Conservation (phyloP, 2,888 invertebrate species). For the Zygogramma bicolorata region DNA sequence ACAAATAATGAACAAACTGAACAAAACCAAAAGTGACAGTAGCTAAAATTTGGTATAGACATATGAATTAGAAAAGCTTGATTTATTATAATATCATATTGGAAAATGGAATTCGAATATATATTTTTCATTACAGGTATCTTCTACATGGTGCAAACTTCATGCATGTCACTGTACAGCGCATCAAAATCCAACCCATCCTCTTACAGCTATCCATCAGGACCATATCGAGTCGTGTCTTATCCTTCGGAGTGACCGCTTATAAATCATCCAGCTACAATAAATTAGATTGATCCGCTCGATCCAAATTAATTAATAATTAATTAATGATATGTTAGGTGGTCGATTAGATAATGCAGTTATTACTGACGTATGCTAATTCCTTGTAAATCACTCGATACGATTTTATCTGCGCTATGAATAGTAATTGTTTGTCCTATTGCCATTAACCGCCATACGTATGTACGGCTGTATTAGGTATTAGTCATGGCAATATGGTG, state of each 20-base stretch:
- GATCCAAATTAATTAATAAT: slow-evolving; percentile 62
- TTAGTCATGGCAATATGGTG: neutral
- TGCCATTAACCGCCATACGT: slow-evolving; percentile 16
- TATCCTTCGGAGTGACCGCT: slow-evolving; percentile 30
- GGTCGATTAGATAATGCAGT: slow-evolving; percentile 64
- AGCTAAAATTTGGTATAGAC: too few species aligned
- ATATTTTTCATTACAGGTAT: neutral
- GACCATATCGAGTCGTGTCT: neutral
- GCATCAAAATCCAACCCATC: neutral
- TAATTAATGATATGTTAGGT: slow-evolving; percentile 62
- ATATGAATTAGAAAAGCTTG: too few species aligned
- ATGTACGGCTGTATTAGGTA: slow-evolving; percentile 4
- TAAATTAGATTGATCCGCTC: slow-evolving; percentile 55
- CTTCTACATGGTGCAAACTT: neutral
- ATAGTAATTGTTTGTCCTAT: slow-evolving; percentile 58
- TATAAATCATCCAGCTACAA: slow-evolving; percentile 48
- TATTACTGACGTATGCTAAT: slow-evolving; percentile 66
- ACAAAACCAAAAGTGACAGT: too few species aligned
- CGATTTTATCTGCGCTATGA: slow-evolving; percentile 62
- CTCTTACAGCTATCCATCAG: neutral
- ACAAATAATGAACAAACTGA: too few species aligned
- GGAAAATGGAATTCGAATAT: too few species aligned
- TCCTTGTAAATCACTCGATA: slow-evolving; percentile 66
- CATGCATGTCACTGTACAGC: neutral
- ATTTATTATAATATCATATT: too few species aligned